Conservation (phyloP, 2,113 vertebrate species). For the Odontophorus gujanensis region DNA sequence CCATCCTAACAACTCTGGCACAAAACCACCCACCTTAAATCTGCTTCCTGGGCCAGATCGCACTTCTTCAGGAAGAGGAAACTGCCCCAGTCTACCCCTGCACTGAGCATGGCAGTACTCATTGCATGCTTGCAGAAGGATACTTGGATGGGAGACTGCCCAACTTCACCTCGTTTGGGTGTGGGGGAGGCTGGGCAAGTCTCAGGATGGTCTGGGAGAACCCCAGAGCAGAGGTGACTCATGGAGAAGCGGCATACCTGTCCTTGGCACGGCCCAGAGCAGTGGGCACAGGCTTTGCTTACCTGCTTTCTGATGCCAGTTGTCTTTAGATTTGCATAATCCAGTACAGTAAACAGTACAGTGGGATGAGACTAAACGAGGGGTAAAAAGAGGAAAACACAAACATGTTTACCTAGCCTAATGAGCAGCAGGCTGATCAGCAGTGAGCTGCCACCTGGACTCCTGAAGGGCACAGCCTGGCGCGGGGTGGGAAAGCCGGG, state of each 20-base stretch:
- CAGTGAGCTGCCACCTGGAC: not conserved
- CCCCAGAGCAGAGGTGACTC: not conserved
- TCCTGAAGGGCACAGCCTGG: slow-evolving; percentile 27
- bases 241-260: not conserved
- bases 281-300: not conserved
- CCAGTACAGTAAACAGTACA: slow-evolving; percentile 29
- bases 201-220: not conserved
- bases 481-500: not conserved
- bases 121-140: not conserved
- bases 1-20: not conserved
- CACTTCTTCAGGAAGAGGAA: not conserved
- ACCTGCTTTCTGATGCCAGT: not conserved
- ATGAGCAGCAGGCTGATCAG: not conserved
- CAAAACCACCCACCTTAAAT: not conserved
- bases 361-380: not conserved
- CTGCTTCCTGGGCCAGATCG: not conserved
- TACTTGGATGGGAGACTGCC: no score
- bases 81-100: no score
- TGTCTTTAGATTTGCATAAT: slow-evolving; percentile 49
- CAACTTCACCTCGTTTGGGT: no score
- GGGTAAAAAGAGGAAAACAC: slow-evolving; percentile 1
- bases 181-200: not conserved
- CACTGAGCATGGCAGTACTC: not conserved
- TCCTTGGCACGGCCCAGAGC: not conserved
- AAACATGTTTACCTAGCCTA: not conserved